Conservation (phyloP, 2,888 invertebrate genomes). For the Macrophya alboannulata region DNA sequence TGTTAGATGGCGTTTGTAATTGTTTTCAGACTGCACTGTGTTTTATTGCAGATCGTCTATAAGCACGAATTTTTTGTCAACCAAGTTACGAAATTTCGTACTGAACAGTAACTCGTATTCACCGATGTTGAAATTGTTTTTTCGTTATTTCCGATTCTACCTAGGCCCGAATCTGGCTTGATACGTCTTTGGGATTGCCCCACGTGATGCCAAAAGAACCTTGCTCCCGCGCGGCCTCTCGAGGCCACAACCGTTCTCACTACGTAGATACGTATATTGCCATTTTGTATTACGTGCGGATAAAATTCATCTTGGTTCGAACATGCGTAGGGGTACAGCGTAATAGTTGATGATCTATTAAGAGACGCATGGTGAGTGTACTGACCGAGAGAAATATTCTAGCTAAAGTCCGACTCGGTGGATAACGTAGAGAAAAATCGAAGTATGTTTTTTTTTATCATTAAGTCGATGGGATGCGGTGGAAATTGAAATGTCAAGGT, state of each 20-base stretch:
- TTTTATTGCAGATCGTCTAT: no score
- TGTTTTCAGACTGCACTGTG: no score
- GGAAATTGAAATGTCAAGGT: neutral
- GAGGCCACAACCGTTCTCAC: neutral
- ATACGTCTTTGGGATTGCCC: neutral
- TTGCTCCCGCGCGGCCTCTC: constrained; percentile 14
- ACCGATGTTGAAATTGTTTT: no score
- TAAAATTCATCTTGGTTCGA: neutral
- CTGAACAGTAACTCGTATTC: no score
- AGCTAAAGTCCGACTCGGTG: neutral
- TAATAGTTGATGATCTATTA: neutral
- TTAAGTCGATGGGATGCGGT: neutral
- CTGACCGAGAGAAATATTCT: neutral
- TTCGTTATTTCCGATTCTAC: no score
- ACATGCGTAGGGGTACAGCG: neutral
- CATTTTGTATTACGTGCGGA: neutral
- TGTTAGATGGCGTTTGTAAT: no score
- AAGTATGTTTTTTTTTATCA: neutral
- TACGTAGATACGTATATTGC: neutral
- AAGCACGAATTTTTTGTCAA: no score
- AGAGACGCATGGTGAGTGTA: neutral
- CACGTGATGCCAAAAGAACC: neutral
- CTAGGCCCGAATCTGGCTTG: neutral
- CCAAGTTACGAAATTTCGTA: no score
- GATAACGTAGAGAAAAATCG: constrained; percentile 1